Evolutionary conservation across 1,140 invertebrate species (phyloP).

Genomic region (Mizuhopecten yessoensis): DNA sequence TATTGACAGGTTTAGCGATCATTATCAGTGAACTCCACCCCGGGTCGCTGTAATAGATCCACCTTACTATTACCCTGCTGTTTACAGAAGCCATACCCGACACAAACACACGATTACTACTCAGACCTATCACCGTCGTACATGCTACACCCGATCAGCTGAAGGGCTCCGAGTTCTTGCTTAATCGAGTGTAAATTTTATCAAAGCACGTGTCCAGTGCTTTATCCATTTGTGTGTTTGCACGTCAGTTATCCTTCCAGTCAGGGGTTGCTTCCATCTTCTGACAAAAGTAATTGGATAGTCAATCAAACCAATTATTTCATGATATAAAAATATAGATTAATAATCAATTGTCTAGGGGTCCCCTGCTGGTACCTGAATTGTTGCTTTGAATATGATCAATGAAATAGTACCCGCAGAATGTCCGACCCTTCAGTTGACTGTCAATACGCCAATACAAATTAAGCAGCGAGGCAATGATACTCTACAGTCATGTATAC

Average conservation of each 20-base stretch:
- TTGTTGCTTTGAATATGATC: not conserved
- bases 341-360: slow-evolving; percentile 18
- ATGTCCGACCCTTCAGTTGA: not conserved
- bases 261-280: not conserved
- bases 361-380: not conserved
- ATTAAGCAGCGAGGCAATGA: not conserved
- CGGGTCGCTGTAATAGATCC: slow-evolving; percentile 31
- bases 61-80: not conserved
- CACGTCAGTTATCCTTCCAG: not conserved
- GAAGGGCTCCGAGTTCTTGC: slow-evolving; percentile 30
- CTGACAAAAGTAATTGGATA: slow-evolving; percentile 1
- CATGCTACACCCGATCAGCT: slow-evolving; percentile 25
- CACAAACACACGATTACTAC: slow-evolving; percentile 27
- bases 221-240: slow-evolving; percentile 32
- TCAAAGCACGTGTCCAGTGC: slow-evolving; percentile 1
- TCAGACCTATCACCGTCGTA: slow-evolving; percentile 23
- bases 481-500: not conserved
- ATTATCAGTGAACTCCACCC: slow-evolving; percentile 32
- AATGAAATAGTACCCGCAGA: not conserved
- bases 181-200: slow-evolving; percentile 28
- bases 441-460: not conserved
- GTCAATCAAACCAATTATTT: slow-evolving; percentile 39
- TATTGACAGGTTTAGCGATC: slow-evolving; percentile 24
- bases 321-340: slow-evolving; percentile 40
- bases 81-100: slow-evolving; percentile 12